Conservation (phyloP, 2,888 invertebrate species). For the Linyphia triangularis region DNA sequence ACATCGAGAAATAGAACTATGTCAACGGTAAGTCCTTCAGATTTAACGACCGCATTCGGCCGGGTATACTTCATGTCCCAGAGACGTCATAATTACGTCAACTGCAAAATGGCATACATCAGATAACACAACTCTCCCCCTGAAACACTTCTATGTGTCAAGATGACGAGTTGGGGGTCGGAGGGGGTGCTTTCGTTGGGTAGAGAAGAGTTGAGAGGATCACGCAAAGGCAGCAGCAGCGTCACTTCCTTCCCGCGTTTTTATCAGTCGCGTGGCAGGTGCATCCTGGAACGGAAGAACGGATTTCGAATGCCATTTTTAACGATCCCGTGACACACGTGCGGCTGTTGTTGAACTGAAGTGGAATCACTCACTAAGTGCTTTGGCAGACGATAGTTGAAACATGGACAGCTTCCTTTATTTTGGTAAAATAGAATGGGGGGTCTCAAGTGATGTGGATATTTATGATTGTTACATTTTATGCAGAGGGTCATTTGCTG, state of each 20-base stretch:
- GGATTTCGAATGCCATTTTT: slow-evolving; percentile 24
- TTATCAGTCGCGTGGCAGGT: slow-evolving; percentile 75
- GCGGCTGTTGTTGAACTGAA: not conserved
- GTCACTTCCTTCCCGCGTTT: slow-evolving; percentile 52
- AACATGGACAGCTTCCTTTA: too few species aligned
- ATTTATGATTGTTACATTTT: too few species aligned
- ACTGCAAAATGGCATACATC: slow-evolving; percentile 3
- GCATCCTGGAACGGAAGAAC: slow-evolving; percentile 50
- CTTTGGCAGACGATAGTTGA: not conserved
- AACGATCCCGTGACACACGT: slow-evolving; percentile 36
- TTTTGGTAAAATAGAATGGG: too few species aligned
- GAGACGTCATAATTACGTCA: slow-evolving; percentile 18
- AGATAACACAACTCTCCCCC: not conserved
- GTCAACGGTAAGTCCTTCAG: too few species aligned
- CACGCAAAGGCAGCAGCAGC: too few species aligned
- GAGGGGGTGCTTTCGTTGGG: slow-evolving; percentile 3
- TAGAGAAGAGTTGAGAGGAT: not conserved
- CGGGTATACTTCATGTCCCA: slow-evolving; percentile 12
- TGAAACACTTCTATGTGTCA: slow-evolving; percentile 27
- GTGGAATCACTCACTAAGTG: not conserved
- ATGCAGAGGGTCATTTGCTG: too few species aligned
- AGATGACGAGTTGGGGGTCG: not conserved
- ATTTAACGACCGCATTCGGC: slow-evolving; percentile 11
- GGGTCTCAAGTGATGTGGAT: too few species aligned
- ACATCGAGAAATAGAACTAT: too few species aligned